Conservation (phyloP, 2,888 invertebrate species). For the Caenorhabditis sulstoni region DNA sequence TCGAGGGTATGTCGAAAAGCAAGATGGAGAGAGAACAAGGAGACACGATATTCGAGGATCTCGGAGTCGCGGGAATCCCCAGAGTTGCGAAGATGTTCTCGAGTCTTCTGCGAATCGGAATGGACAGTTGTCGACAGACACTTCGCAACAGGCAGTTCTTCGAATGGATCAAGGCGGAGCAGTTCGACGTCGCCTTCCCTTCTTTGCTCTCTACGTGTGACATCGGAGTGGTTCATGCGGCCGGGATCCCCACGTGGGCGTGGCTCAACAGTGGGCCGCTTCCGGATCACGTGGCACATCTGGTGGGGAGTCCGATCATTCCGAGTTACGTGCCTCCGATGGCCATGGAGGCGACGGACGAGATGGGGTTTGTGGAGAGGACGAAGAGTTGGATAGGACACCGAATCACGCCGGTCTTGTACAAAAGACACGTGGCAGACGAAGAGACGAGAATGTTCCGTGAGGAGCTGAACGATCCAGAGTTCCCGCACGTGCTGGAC, state of each 20-base stretch:
- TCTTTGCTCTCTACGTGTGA: slow-evolving; percentile 72
- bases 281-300: slow-evolving; percentile 68
- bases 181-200: slow-evolving; percentile 74
- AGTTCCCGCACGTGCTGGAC: slow-evolving; percentile 71
- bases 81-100: slow-evolving; percentile 5
- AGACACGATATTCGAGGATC: slow-evolving; percentile 39
- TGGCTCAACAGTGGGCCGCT: slow-evolving; percentile 74
- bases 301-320: slow-evolving; percentile 70
- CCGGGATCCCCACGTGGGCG: slow-evolving; percentile 74
- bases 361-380: slow-evolving; percentile 69
- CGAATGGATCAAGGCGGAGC: slow-evolving; percentile 59
- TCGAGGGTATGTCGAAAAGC: neutral
- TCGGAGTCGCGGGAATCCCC: neutral
- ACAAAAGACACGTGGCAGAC: neutral
- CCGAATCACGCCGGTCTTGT: too few species aligned
- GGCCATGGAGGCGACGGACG: slow-evolving; percentile 69
- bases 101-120: too few species aligned
- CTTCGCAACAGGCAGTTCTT: slow-evolving; percentile 64
- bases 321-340: slow-evolving; percentile 71
- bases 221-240: slow-evolving; percentile 71
- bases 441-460: slow-evolving; percentile 69
- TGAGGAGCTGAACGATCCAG: slow-evolving; percentile 59
- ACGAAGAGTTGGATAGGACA: slow-evolving; percentile 71
- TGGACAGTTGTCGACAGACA: slow-evolving; percentile 27
- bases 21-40: slow-evolving; percentile 45